Evolutionary conservation across 2,888 invertebrate species (phyloP).

Genomic region (Panorpa germanica): DNA sequence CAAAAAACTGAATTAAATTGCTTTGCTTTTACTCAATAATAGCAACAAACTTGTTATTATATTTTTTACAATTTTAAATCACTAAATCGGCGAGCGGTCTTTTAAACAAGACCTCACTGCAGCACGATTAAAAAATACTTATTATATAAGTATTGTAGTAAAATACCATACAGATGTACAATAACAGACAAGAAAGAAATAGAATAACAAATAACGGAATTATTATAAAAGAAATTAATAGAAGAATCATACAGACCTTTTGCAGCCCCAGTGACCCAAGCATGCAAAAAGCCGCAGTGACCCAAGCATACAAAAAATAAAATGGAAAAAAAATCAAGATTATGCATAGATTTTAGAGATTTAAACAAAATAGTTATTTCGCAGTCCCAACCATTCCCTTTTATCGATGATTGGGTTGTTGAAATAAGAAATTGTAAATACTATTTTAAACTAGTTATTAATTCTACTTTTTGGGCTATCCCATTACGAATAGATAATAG

Average conservation of each 20-base stretch:
- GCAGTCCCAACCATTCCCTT: neutral
- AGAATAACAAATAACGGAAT: conserved; percentile 8
- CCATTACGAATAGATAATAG: too few species aligned
- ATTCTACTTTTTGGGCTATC: too few species aligned
- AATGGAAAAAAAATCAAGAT: neutral
- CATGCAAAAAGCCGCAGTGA: conserved; percentile 7
- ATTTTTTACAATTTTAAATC: too few species aligned
- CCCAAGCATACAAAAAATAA: neutral
- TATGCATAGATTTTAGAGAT: too few species aligned
- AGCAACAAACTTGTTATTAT: too few species aligned
- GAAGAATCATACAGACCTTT: conserved; percentile 10
- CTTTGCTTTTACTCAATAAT: too few species aligned
- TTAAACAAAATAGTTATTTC: too few species aligned
- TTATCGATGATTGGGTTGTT: neutral
- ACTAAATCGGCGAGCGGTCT: too few species aligned
- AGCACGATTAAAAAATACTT: too few species aligned
- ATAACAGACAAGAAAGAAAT: too few species aligned
- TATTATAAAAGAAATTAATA: conserved; percentile 8
- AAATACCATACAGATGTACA: conserved; percentile 9
- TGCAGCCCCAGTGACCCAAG: conserved; percentile 9
- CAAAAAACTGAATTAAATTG: too few species aligned
- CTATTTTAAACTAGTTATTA: neutral
- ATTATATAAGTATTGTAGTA: conserved; percentile 9
- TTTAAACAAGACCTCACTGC: too few species aligned
- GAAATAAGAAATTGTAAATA: neutral